Evolutionary conservation across 2,888 invertebrate genomes (phyloP), one percentile per base, ranked within the genome.

Genomic region (Cepaea hortensis): DNA sequence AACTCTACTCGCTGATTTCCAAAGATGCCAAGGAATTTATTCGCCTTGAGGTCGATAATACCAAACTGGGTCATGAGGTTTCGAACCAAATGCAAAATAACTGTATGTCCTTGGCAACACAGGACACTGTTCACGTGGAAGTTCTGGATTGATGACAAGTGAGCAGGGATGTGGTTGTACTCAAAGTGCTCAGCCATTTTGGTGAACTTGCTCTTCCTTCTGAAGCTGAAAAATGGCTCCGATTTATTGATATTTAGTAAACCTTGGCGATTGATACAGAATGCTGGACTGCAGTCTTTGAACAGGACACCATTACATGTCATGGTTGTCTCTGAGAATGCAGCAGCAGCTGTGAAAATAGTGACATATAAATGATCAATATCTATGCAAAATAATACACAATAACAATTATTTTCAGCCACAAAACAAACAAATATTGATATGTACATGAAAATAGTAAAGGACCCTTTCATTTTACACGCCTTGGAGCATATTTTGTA

Each of bases 111-210:
- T 55, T 93, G 92, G 89, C 92, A 93, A 88, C 94, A 94, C 7
- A 94, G 89, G 11, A 94, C 94, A 88, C 93, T 93, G 87, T 93
- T 93, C 3, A 94, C 94, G 83, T 94, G 93, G 90, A 94, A 94
- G 88, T 94, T 94, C 89, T 94, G 94, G 81, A 94, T 94, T 23
- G 94, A 94, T 0, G 94, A 94, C 88, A 94, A 91, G 89, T 94
- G 94, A 20, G 94, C 94, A 20, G 94, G 94, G 82, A 94, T 94
- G 90, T 94, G 94, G 90, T 94, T 94, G 91, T 94, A 94, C 88
- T 94, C 94, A 88, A 94, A 94, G 91, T 94, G 94, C 90, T 94
- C 94, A 0, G 94, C 94, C 94, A 94, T 94, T 90, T 94, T 94
- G 23, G 94, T 93, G 90, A 94, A 94, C 88, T 94, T 94, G 89